phyloP scores from a whole-genome alignment of 2,797 vertebrate species.

The Avahi laniger region DNA sequence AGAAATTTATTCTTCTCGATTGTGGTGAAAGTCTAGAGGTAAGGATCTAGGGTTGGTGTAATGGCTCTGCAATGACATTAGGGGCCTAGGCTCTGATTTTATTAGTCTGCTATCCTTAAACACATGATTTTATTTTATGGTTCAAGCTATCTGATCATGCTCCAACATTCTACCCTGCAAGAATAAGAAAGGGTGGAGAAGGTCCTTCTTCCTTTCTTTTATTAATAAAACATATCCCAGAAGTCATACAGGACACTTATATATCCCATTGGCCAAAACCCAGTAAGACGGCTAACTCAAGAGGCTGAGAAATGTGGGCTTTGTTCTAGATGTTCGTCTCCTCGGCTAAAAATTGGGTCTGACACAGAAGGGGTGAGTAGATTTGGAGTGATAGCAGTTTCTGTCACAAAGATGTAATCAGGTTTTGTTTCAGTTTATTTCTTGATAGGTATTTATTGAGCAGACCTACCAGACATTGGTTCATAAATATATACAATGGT shows the following conservation, averaged over 20 bases:
- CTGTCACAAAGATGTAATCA: neutral
- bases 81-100: neutral
- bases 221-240: neutral
- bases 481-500: neutral
- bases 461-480: neutral
- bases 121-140: neutral
- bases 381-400: neutral
- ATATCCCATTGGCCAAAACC: neutral
- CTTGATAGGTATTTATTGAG: neutral
- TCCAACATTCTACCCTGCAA: neutral
- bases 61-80: neutral
- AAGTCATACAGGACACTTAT: neutral
- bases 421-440: slow-evolving; percentile 16
- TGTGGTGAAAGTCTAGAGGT: neutral
- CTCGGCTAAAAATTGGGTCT: neutral
- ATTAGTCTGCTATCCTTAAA: neutral
- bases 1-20: neutral
- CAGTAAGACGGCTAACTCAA: neutral
- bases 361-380: neutral
- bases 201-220: neutral
- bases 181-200: slow-evolving; percentile 10
- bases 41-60: neutral
- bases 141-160: neutral
- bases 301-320: neutral
- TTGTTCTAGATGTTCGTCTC: neutral